Conservation (phyloP, 1,140 invertebrate genomes). For the Musca domestica region DNA sequence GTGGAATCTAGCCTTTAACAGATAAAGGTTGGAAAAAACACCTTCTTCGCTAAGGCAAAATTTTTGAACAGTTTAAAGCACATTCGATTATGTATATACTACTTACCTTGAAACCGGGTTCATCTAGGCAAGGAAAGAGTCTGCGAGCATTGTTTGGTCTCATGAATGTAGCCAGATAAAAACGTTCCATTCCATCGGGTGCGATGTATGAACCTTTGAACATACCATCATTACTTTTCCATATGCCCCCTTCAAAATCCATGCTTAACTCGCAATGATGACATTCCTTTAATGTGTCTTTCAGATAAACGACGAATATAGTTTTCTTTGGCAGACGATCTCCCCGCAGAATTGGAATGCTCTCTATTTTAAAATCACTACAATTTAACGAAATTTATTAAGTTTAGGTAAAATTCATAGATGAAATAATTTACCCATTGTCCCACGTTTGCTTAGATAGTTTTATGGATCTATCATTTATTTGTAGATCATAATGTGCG, state of each 20-base stretch:
- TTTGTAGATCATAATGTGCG: constrained; percentile 61
- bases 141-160: constrained; percentile 77
- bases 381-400: not conserved
- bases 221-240: constrained; percentile 60
- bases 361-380: not conserved
- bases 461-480: constrained; percentile 54
- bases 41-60: no score
- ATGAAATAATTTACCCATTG: constrained; percentile 43
- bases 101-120: constrained; percentile 72
- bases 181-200: no score
- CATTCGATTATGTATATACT: no score
- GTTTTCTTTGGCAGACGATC: constrained; percentile 58
- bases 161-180: constrained; percentile 71
- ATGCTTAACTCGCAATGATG: constrained; percentile 59
- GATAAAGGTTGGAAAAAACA: not conserved
- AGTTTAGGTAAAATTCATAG: not conserved
- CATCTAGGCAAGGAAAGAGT: constrained; percentile 92
- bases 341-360: constrained; percentile 33
- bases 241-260: constrained; percentile 61
- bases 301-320: constrained; percentile 58
- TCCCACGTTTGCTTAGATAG: constrained; percentile 28
- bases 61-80: no score
- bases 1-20: no score
- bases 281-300: constrained; percentile 55
- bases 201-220: constrained; percentile 61